Conservation (phyloP, 1,140 invertebrate species). For the Drosophila parabipectinata region DNA sequence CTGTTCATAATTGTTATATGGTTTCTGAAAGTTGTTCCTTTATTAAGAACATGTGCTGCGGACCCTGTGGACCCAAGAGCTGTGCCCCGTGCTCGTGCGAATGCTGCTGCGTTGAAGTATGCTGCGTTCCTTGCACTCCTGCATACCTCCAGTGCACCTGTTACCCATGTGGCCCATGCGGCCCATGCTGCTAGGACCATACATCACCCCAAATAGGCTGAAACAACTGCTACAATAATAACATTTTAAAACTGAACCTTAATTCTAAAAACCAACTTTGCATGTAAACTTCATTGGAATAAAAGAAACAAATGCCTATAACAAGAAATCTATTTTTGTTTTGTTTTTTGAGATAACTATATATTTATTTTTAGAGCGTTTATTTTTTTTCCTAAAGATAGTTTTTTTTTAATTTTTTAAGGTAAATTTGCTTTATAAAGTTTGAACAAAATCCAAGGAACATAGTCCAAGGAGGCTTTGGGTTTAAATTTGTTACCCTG, state of each 20-base stretch:
- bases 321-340: no score
- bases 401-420: no score
- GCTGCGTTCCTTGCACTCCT: slow-evolving; percentile 53
- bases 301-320: neutral
- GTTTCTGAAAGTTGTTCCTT: neutral
- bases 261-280: neutral
- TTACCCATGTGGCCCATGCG: slow-evolving; percentile 28
- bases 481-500: neutral
- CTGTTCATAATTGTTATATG: neutral
- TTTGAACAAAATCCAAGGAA: neutral
- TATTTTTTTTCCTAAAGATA: no score
- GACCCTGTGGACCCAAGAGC: slow-evolving; percentile 57
- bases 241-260: neutral
- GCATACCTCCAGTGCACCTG: slow-evolving; percentile 57
- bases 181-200: slow-evolving; percentile 32
- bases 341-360: neutral
- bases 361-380: neutral
- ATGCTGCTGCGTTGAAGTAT: slow-evolving; percentile 66
- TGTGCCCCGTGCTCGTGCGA: slow-evolving; percentile 43
- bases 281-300: neutral
- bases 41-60: slow-evolving; percentile 59
- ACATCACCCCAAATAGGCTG: neutral
- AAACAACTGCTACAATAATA: neutral
- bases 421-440: no score
- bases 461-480: neutral